Percentiles rank a stretch among this genome's conserved stretches.
Conservation (phyloP, 1,140 invertebrate species). For the Heliconius congener region DNA sequence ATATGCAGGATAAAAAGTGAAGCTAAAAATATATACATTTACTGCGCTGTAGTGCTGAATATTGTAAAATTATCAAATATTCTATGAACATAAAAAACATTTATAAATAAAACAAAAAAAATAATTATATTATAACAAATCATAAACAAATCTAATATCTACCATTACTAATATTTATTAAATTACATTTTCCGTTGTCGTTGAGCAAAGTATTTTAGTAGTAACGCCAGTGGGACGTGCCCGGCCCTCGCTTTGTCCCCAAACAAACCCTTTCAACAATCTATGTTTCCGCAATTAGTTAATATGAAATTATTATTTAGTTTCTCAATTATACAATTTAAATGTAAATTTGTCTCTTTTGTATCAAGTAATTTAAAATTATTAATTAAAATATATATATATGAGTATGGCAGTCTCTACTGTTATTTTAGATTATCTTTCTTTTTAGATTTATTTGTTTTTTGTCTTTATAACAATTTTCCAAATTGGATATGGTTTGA, state of each 20-base stretch:
- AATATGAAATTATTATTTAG: slow-evolving; percentile 22
- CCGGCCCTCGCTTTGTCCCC: slow-evolving; percentile 12
- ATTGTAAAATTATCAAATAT: no score
- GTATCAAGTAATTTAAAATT: slow-evolving; percentile 7
- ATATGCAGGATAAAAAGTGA: background rate
- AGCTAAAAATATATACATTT: background rate
- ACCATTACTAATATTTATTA: background rate
- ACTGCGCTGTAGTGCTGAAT: no score
- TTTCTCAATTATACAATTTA: slow-evolving; percentile 10
- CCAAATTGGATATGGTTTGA: no score
- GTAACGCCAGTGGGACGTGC: slow-evolving; percentile 22
- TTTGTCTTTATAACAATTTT: no score
- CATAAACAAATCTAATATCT: background rate
- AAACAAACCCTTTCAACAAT: slow-evolving; percentile 28
- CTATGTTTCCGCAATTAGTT: slow-evolving; percentile 22
- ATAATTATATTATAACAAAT: no score
- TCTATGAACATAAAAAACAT: no score
- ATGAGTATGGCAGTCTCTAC: background rate
- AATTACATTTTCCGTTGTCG: slow-evolving; percentile 13
- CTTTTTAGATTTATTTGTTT: no score
- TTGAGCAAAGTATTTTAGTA: slow-evolving; percentile 8
- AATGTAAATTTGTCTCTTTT: slow-evolving; percentile 13
- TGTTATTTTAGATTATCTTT: no score
- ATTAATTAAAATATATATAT: background rate
- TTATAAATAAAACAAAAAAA: no score